Evolutionary conservation across 2,113 vertebrate species (phyloP), one percentile per base, ranked within the genome.

Genomic region (Nothocercus nigrocapillus): DNA sequence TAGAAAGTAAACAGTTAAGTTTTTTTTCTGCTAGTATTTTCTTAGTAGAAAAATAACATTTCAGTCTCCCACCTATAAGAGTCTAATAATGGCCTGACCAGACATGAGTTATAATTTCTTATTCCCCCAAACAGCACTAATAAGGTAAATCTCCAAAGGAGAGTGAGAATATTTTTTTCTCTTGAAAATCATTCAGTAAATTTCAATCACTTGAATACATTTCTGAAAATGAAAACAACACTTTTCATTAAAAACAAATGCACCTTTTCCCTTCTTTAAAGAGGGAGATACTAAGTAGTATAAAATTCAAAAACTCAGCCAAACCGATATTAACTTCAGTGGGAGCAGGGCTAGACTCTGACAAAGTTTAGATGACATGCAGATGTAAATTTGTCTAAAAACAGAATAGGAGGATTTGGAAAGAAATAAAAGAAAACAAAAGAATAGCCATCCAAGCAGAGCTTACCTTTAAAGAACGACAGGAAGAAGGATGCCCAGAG

Each of bases 401-500:
- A 84, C 1, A 72, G 27, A 92, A 11, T 19, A 73, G 21, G 16
- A 4, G 5, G 3, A 8, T 38, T 76, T 32, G n/a, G n/a, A 62
- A 51, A 12, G 22, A 9, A 18, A 20, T 1, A 12, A 7, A 21
- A 22, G 5, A 5, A 45, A 11, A 18, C 1, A 25, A 28, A 66
- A 18, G 53, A 28, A 9, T 30, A 4, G 42, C 68, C 24, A 89
- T 53, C 1, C 16, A 82, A 82, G 22, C 56, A 6, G 3, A 93
- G 12, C 89, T 96, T 95, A 96, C 96, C 96, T 94, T 91, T 82
- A 47, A 96, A 64, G 25, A 93, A 66, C 32, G 95, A 93, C 44
- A 94, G 59, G 88, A 96, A 95, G 22, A 96, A 88, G 44, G 79
- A 58, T 49, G 92, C 70, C 95, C 95, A 94, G 59, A 96, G 75